Evolutionary conservation across 2,113 vertebrate species (phyloP), one percentile per base, ranked within the genome.

Genomic region (Bungarus multicinctus): DNA sequence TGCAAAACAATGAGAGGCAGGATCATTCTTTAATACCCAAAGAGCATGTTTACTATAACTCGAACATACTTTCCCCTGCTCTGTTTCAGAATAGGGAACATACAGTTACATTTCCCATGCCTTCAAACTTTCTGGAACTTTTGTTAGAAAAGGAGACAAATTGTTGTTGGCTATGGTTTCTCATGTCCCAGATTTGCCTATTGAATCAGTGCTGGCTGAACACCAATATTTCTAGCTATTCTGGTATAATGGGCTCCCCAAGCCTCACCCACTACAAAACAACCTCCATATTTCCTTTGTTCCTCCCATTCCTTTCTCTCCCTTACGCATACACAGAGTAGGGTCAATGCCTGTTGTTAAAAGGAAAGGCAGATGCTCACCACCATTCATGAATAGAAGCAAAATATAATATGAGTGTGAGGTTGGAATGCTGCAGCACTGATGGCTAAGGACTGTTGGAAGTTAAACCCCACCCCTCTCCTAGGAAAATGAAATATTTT

Each of bases 191-290:
- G 43, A 64, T 90, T 90, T 64, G 39, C 89, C 58, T 90, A 30
- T 90, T 90, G 58, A 90, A 90, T 90, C 89, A 90, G 89, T n/a
- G 16, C 27, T 90, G 89, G 89, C 89, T 50, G 58, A 2, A 22
- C 58, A 50, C 89, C 58, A 64, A 50, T 20, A 50, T 34, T 90
- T 90, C 58, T 50, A 69, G 58, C 58, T 69, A 50, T 64, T 90
- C 45, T 64, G 58, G 89, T 69, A 43, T 52, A 47, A 69, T 90
- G 58, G 89, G 45, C 89, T 69, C 43, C 45, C 9, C 45, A 69
- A 30, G 64, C 89, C 27, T 69, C 89, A n/a, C 89, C 58, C 58
- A n/a, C 18, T 50, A 30, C 57, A 64, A 64, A 90, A 90, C 54
- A 58, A 43, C 25, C 23, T 60, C 39, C 5, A 7, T 52, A 27